Conservation (phyloP, 2,113 vertebrate species). For the Spea bombifrons region DNA sequence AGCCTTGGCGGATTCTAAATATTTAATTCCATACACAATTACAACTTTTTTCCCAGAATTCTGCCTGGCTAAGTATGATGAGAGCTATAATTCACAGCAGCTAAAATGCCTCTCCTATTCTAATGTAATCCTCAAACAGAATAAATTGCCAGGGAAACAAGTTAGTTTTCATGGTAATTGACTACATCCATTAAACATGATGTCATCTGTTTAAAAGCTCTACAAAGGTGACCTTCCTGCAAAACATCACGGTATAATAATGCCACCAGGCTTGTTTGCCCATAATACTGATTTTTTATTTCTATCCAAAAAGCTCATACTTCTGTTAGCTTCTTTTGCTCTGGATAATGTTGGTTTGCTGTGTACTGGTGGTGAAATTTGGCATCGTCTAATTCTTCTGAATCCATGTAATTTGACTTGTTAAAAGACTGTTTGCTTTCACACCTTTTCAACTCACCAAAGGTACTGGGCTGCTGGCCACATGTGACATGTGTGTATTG, state of each 20-base stretch:
- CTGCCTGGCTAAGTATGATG: too few relatives aligned
- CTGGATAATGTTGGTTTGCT: conserved; percentile 66
- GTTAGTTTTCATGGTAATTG: too few relatives aligned
- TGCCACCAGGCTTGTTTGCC: neutral
- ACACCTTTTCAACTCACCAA: conserved; percentile 74
- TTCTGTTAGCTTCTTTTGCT: conserved; percentile 82
- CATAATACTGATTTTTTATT: neutral
- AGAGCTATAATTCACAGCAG: too few relatives aligned
- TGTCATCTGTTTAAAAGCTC: neutral
- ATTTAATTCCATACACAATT: too few relatives aligned
- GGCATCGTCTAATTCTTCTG: conserved; percentile 73
- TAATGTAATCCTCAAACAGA: too few relatives aligned
- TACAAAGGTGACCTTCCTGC: neutral
- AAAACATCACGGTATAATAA: neutral
- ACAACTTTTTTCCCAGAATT: too few relatives aligned
- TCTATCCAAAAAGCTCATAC: conserved; percentile 68
- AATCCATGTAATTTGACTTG: conserved; percentile 79
- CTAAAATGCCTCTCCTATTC: too few relatives aligned
- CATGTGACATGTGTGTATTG: conserved; percentile 91
- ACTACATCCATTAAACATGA: neutral
- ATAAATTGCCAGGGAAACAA: too few relatives aligned
- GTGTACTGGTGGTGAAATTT: conserved; percentile 84
- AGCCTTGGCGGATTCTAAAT: too few relatives aligned
- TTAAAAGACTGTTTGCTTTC: conserved; percentile 76
- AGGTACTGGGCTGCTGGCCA: conserved; percentile 75